Conservation (phyloP, 2,113 vertebrate genomes). For the Podarcis raffonei region DNA sequence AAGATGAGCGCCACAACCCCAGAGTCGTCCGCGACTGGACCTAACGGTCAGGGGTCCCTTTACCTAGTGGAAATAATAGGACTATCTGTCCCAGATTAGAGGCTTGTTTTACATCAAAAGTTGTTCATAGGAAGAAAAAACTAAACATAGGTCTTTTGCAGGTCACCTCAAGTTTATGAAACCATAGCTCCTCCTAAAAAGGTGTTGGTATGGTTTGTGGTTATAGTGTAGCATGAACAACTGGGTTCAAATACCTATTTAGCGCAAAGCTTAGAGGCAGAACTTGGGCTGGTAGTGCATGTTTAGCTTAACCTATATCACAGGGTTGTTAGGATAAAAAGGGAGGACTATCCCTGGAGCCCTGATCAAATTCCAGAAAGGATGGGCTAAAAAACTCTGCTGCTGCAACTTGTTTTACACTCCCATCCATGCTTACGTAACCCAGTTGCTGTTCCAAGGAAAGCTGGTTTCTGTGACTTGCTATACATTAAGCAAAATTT, state of each 20-base stretch:
- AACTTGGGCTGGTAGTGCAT: background rate
- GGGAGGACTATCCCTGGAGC: background rate
- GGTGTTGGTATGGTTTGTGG: background rate
- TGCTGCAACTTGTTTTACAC: too few species aligned
- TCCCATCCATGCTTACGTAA: too few species aligned
- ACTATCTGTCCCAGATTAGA: background rate
- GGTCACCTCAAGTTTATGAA: background rate
- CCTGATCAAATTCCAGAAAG: background rate
- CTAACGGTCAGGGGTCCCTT: too few species aligned
- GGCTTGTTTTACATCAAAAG: background rate
- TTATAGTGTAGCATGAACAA: background rate
- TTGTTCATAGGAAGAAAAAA: background rate
- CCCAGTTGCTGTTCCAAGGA: too few species aligned
- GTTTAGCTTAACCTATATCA: background rate
- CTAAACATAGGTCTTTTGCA: background rate
- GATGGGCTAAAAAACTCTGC: too few species aligned
- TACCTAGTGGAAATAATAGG: too few species aligned
- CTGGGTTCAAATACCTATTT: background rate
- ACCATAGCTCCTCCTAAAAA: too few species aligned
- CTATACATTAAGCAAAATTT: background rate
- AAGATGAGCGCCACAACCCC: too few species aligned
- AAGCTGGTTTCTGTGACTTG: too few species aligned
- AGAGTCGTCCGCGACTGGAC: too few species aligned
- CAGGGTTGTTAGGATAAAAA: background rate
- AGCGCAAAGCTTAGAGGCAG: too few species aligned